Percentiles rank a stretch among this genome's conserved stretches.
Conservation (phyloP, 2,888 invertebrate genomes). For the Crocallis elinguaria region DNA sequence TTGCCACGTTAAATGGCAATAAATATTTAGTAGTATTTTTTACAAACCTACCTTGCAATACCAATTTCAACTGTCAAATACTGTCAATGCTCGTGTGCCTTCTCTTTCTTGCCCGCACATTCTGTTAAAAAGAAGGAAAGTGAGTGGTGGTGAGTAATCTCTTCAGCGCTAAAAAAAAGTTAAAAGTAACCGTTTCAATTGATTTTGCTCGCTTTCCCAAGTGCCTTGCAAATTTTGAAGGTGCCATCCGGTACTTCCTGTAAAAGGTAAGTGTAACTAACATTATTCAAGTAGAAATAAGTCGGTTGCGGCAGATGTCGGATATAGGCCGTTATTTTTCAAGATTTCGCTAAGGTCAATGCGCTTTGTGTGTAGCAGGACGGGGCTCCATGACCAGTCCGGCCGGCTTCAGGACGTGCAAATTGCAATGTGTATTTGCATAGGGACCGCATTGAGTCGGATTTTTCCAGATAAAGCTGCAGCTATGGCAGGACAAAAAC, state of each 20-base stretch:
- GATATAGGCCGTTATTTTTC: slow-evolving; percentile 77
- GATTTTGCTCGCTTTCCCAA: slow-evolving; percentile 29
- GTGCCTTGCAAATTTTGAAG: slow-evolving; percentile 32
- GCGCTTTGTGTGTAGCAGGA: slow-evolving; percentile 62
- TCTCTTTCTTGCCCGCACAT: slow-evolving; percentile 51
- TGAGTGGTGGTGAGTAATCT: slow-evolving; percentile 70
- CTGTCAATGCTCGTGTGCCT: slow-evolving; percentile 15
- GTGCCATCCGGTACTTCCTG: slow-evolving; percentile 29
- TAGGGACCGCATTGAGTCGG: slow-evolving; percentile 44
- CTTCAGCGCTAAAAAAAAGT: slow-evolving; percentile 43
- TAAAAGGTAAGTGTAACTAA: slow-evolving; percentile 30
- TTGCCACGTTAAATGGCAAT: no score
- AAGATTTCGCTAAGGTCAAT: slow-evolving; percentile 76
- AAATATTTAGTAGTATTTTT: not conserved
- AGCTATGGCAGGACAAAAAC: slow-evolving; percentile 19
- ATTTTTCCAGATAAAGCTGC: slow-evolving; percentile 47
- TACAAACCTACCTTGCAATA: slow-evolving; percentile 38
- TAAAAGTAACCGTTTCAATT: slow-evolving; percentile 24
- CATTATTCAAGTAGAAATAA: slow-evolving; percentile 21
- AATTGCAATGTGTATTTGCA: slow-evolving; percentile 50
- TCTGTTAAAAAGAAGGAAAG: slow-evolving; percentile 68
- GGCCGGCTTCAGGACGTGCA: slow-evolving; percentile 52
- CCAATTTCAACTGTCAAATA: not conserved
- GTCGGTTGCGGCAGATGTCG: slow-evolving; percentile 40
- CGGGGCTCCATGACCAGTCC: slow-evolving; percentile 48